Evolutionary conservation across 2,113 vertebrate genomes (phyloP).

Genomic region (Ameiurus melas): DNA sequence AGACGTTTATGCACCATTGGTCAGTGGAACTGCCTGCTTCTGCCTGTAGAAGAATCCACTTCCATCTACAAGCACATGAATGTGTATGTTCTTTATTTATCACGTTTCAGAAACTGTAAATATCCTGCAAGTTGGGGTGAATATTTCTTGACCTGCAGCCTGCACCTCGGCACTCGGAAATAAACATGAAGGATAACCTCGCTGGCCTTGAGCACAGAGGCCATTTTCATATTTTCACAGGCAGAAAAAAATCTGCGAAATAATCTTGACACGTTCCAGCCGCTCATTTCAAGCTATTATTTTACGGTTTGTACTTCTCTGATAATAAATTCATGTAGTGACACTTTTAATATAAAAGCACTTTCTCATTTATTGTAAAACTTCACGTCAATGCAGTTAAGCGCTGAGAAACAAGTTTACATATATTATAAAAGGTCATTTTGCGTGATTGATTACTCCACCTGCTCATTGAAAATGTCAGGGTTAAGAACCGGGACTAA

Average conservation of each 20-base stretch:
- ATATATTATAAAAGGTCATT: constrained; percentile 21
- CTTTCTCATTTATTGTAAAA: neutral
- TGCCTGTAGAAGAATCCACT: constrained; percentile 16
- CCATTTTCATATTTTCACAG: neutral
- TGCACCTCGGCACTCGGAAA: neutral
- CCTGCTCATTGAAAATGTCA: constrained; percentile 15
- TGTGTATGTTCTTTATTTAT: constrained; percentile 24
- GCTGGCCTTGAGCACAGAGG: neutral
- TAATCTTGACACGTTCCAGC: neutral
- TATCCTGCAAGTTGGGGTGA: constrained; percentile 16
- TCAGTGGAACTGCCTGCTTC: constrained; percentile 29
- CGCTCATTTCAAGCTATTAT: neutral
- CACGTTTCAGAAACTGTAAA: neutral
- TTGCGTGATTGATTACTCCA: constrained; percentile 9
- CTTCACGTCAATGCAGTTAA: neutral
- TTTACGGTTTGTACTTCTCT: neutral
- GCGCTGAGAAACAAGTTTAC: neutral
- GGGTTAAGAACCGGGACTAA: constrained; percentile 4
- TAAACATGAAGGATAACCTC: constrained; percentile 5
- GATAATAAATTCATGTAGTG: neutral
- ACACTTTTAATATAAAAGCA: neutral
- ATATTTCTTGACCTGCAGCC: constrained; percentile 10
- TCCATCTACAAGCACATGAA: constrained; percentile 1
- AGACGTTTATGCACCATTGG: constrained; percentile 39
- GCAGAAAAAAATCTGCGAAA: neutral